These are phyloP conservation scores for Allobates femoralis DNA, from an alignment of 2,797 vertebrate species.

Conservation along the genomic window DNA sequence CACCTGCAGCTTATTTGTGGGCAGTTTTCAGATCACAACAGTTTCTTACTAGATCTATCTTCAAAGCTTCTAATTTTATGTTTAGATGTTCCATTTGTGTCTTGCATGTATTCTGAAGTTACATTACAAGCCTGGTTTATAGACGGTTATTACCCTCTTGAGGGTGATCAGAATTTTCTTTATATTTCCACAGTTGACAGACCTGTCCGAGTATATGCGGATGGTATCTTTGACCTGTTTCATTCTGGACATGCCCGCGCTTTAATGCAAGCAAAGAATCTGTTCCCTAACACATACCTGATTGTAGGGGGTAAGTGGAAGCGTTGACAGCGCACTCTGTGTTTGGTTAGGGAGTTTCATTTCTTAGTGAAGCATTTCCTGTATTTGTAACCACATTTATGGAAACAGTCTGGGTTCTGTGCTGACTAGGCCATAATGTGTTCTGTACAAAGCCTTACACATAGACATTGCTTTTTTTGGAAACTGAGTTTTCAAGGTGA, in stretches of 20 bases:
- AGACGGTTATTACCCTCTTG: neutral
- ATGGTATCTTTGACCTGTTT: slow-evolving; percentile 98
- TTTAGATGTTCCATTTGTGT: neutral
- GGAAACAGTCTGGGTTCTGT: slow-evolving; percentile 27
- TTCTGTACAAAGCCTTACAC: slow-evolving; percentile 33
- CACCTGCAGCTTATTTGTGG: no score
- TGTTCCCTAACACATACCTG: slow-evolving; percentile 97
- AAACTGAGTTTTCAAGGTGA: neutral
- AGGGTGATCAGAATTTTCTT: neutral
- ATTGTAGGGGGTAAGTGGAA: slow-evolving; percentile 90
- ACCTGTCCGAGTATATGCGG: slow-evolving; percentile 94
- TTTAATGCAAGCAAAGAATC: slow-evolving; percentile 96
- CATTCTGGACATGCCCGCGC: slow-evolving; percentile 97
- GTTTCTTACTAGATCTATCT: neutral
- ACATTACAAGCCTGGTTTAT: neutral
- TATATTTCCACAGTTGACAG: slow-evolving; percentile 80
- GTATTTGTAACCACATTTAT: slow-evolving; percentile 12
- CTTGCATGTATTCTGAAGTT: neutral
- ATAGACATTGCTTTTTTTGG: slow-evolving; percentile 26
- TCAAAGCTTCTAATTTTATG: neutral
- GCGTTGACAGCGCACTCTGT: neutral
- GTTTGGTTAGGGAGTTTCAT: neutral
- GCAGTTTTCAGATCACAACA: no score
- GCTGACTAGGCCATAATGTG: slow-evolving; percentile 1
- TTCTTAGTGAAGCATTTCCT: slow-evolving; percentile 10